These are phyloP conservation scores for Heliangelus exortis DNA, from an alignment of 2,797 vertebrate species.

Conservation along the genomic window DNA sequence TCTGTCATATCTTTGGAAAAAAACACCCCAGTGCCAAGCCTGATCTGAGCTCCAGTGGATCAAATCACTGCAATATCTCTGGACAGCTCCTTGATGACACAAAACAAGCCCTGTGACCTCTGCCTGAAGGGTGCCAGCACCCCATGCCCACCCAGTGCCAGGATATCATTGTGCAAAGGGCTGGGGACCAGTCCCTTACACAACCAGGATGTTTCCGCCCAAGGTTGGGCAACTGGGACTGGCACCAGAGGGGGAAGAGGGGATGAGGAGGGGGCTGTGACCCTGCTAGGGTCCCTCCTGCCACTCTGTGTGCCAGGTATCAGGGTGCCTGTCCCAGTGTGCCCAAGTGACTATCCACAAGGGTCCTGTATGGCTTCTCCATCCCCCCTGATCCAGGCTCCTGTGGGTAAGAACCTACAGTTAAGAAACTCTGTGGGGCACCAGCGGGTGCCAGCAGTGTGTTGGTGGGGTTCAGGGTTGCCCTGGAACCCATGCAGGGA, in stretches of 20 bases:
- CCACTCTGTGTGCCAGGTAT: background rate
- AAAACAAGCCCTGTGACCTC: background rate
- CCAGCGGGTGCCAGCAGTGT: background rate
- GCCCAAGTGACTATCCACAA: background rate
- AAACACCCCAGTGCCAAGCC: no score
- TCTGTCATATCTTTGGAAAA: background rate
- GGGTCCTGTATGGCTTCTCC: background rate
- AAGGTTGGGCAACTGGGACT: background rate
- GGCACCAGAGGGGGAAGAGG: background rate
- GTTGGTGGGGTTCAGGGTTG: fast-evolving
- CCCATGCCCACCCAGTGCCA: fast-evolving
- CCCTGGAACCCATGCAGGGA: background rate
- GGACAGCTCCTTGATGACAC: background rate
- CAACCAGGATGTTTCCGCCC: background rate
- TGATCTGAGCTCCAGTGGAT: background rate
- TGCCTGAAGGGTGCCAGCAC: background rate
- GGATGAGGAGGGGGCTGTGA: background rate
- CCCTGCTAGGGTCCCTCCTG: background rate
- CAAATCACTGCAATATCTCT: background rate
- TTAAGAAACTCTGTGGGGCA: background rate
- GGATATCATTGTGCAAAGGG: conserved; percentile 33
- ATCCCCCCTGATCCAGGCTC: background rate
- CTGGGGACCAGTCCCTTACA: conserved; percentile 51
- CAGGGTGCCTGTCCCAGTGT: fast-evolving
- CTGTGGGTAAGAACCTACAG: no score